Base-by-base conservation (phyloP, 2,797 vertebrate species). In the Spondyliosoma cantharus region DNA sequence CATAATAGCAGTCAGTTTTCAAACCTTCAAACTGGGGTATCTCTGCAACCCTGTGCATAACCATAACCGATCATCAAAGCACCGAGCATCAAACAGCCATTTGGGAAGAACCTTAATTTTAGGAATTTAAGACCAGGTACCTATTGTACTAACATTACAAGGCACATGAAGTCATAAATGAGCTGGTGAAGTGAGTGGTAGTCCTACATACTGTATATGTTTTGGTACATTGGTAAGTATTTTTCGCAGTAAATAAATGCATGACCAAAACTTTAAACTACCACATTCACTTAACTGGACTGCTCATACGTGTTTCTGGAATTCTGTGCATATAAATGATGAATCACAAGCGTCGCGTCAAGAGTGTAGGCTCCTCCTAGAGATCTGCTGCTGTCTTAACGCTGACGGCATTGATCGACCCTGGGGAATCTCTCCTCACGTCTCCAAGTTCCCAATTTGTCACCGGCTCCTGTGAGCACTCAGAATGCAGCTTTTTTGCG, bases 371-470 rank as follows among this genome's bases (percentile, higher is more conserved):
- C 37, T 22, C 27, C 46, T 53, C 14, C 22, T n/a, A 14, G 27
- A 62, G 53, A 62, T 50, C 50, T 37, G 29, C 58, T 56, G 20
- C 27, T 29, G 58, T 56, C 54, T 32, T 7, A 62, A 22, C 57
- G 1, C 48, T 63, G 71, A 74, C 29, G 24, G 49, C 57, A 9
- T 2, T 60, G 49, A 82, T 81, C 63, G 64, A 60, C 53, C 27
- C 59, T 12, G 19, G 43, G 37, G 49, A 80, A 66, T 87, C 76
- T 59, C 62, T 32, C 65, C 58, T 74, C 20, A 7, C 50, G 29
- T 70, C 64, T 56, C 77, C 63, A 56, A 81, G 53, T 71, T 86
- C 78, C 78, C 76, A 85, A 80, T 90, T 90, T 89, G 91, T 89
- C 80, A 75, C 52, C 46, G 50, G 52, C 81, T 83, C 85, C 75